A percentile compares a stretch with the other conserved stretches of the same genome.
These are phyloP conservation scores for Thermophis baileyi DNA, from an alignment of 2,113 vertebrate genomes.

Conservation along the genomic window DNA sequence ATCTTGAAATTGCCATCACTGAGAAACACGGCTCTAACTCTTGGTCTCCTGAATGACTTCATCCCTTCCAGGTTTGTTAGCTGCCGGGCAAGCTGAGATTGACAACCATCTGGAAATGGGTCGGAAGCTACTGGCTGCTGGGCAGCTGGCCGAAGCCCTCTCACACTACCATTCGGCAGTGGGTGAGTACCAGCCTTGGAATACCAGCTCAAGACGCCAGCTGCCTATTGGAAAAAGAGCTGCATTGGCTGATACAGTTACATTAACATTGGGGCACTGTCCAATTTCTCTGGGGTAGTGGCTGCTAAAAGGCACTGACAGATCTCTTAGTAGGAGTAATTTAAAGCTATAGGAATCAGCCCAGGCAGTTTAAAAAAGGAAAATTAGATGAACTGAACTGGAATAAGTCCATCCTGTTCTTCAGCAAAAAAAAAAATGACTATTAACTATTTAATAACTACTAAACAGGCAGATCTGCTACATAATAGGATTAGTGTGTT, in stretches of 20 bases:
- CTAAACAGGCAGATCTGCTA: not conserved
- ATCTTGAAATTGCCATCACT: not conserved
- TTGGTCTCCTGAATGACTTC: not conserved
- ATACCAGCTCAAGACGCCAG: not conserved
- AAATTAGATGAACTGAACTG: not conserved
- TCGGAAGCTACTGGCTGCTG: constrained; percentile 79
- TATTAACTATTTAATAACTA: not conserved
- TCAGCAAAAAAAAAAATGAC: not conserved
- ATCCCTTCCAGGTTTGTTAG: constrained; percentile 72
- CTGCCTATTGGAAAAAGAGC: not conserved
- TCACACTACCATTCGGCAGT: constrained; percentile 84
- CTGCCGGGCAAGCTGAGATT: constrained; percentile 76
- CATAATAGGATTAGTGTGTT: not conserved
- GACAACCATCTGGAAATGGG: constrained; percentile 85
- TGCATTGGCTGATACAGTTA: no score
- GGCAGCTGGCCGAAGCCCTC: constrained; percentile 80
- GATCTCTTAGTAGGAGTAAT: not conserved
- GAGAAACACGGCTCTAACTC: not conserved
- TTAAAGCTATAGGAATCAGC: not conserved
- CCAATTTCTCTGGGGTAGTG: not conserved
- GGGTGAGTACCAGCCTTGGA: constrained; percentile 64
- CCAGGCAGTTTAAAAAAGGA: not conserved
- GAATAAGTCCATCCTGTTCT: not conserved
- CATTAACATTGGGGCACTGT: not conserved
- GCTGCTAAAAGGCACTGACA: not conserved